Evolutionary conservation across 2,888 invertebrate species (phyloP).

Genomic region (Patella depressa): DNA sequence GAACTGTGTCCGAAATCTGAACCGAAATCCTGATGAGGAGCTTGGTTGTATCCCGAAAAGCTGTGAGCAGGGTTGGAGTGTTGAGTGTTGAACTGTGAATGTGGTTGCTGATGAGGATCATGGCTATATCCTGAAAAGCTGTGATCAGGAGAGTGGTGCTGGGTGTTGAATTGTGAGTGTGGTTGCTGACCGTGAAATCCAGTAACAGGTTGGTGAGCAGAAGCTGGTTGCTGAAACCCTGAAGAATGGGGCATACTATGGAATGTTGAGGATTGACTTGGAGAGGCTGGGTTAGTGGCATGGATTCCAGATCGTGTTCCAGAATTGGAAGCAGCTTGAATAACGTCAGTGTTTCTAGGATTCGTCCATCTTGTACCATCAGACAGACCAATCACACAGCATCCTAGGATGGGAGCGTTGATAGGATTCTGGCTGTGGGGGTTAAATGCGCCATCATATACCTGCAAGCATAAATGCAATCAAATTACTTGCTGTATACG

Average conservation of each 20-base stretch:
- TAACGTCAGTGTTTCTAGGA: neutral
- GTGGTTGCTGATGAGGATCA: too few species aligned
- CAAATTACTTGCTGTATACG: too few species aligned
- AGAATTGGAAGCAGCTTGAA: neutral
- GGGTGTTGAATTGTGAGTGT: neutral
- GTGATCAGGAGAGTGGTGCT: neutral
- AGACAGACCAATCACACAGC: neutral
- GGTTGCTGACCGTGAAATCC: too few species aligned
- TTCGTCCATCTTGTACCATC: neutral
- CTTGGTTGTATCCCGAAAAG: neutral
- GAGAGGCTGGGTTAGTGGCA: neutral
- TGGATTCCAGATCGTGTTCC: neutral
- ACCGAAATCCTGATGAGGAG: neutral
- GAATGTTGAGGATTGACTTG: neutral
- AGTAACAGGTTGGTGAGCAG: neutral
- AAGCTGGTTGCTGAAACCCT: neutral
- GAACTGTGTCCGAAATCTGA: neutral
- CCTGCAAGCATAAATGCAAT: neutral
- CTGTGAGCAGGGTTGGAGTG: neutral
- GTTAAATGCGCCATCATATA: neutral
- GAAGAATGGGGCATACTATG: neutral
- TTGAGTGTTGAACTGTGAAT: neutral
- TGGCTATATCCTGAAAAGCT: neutral
- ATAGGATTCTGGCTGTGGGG: neutral
- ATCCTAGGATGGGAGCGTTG: slow-evolving; percentile 1